Evolutionary conservation across 2,797 vertebrate genomes (phyloP).

Genomic region (Acipenser transmontanus): DNA sequence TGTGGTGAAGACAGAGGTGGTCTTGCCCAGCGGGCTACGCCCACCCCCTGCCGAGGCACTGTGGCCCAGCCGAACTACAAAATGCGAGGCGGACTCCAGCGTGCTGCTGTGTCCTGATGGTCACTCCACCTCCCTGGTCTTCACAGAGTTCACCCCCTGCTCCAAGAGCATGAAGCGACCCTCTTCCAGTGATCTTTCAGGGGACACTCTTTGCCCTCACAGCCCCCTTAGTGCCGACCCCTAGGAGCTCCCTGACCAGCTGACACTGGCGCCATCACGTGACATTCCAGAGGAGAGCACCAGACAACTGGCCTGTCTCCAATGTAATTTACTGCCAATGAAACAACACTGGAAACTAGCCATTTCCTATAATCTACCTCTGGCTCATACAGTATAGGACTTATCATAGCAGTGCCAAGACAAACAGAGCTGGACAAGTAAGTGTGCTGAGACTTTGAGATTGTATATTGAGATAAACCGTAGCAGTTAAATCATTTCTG

Average conservation of each 20-base stretch:
- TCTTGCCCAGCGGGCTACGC: constrained; percentile 50
- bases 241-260: constrained; percentile 16
- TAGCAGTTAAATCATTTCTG: no score
- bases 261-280: constrained; percentile 17
- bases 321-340: not conserved
- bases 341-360: no score
- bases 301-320: constrained; percentile 12
- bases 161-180: constrained; percentile 53
- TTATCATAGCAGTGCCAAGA: constrained; percentile 25
- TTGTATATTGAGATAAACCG: no score
- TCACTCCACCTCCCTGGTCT: constrained; percentile 38
- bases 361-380: no score
- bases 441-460: no score
- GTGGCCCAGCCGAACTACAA: constrained; percentile 81
- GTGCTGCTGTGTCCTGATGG: constrained; percentile 78
- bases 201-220: constrained; percentile 38
- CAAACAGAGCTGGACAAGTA: constrained; percentile 34
- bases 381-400: constrained; percentile 5
- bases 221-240: constrained; percentile 37
- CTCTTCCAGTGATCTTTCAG: constrained; percentile 55
- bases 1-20: constrained; percentile 58
- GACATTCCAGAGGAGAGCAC: not conserved
- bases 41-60: constrained; percentile 54
- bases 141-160: constrained; percentile 42
- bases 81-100: constrained; percentile 93